A percentile compares a stretch with the other conserved stretches of the same genome.
phyloP scores from a whole-genome alignment of 2,113 vertebrate species.

The Grantiella picta region DNA sequence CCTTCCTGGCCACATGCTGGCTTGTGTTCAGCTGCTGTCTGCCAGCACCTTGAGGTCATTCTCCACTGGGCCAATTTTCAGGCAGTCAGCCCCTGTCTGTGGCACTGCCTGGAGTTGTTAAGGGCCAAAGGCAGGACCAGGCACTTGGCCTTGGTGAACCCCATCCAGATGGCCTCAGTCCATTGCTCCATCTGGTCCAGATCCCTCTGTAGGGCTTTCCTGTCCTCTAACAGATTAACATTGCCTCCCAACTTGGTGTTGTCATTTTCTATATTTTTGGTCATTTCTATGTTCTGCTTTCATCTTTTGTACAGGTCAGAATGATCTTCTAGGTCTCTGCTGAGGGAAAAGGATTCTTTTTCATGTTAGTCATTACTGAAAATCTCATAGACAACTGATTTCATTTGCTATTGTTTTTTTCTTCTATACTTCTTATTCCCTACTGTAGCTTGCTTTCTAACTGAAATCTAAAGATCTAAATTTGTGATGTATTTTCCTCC shows the following conservation, averaged over 20 bases:
- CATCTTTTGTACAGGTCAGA: not conserved
- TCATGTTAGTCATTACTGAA: not conserved
- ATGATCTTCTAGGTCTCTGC: not conserved
- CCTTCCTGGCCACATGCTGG: not conserved
- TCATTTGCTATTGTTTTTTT: not conserved
- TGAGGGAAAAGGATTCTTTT: not conserved
- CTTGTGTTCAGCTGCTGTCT: too few relatives aligned
- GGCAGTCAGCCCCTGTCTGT: not conserved
- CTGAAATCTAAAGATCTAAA: not conserved
- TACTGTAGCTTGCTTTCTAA: not conserved
- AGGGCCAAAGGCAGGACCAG: rapidly evolving
- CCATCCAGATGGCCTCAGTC: rapidly evolving
- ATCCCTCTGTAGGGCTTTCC: not conserved
- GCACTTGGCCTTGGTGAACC: not conserved
- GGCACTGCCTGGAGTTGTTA: rapidly evolving
- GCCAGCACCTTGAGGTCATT: too few relatives aligned
- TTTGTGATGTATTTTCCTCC: not conserved
- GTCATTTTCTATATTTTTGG: not conserved
- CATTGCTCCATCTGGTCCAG: too few relatives aligned
- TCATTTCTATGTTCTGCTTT: not conserved
- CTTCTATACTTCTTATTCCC: rapidly evolving
- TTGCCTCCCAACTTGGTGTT: rapidly evolving
- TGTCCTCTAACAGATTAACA: not conserved
- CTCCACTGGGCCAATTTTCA: not conserved
- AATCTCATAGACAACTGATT: not conserved